A percentile compares a stretch with the other conserved stretches of the same genome.
Conservation (phyloP, 2,797 vertebrate species). For the Glyptemys insculpta region DNA sequence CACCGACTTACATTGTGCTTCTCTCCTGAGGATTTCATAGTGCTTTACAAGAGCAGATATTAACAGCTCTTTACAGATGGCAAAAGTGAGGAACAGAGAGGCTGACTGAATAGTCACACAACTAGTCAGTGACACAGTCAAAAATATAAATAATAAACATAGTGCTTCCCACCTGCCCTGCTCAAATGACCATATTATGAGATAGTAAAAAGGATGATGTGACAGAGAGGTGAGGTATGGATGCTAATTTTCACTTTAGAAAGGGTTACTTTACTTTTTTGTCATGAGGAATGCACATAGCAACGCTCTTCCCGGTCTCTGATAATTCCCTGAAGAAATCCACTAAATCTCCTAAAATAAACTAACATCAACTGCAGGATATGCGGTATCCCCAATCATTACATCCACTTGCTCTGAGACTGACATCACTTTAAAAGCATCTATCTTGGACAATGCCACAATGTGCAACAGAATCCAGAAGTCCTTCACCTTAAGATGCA, state of each 20-base stretch:
- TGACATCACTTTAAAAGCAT: background rate
- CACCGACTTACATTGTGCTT: background rate
- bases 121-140: background rate
- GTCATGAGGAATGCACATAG: background rate
- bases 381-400: background rate
- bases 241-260: background rate
- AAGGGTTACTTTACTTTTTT: background rate
- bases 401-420: rapidly evolving
- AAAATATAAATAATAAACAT: background rate
- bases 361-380: background rate
- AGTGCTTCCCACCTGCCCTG: background rate
- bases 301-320: background rate
- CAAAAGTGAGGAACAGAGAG: background rate
- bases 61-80: background rate
- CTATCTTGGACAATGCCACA: background rate
- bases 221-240: background rate
- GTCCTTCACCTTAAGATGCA: background rate
- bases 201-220: background rate
- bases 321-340: background rate
- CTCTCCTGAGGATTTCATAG: background rate
- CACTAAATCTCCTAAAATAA: background rate
- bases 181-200: background rate
- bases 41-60: background rate
- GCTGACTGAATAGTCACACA: background rate
- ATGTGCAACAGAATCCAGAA: background rate